These are phyloP conservation scores for Platyrinchus mystaceus DNA, from an alignment of 2,797 vertebrate genomes.

Conservation along the genomic window DNA sequence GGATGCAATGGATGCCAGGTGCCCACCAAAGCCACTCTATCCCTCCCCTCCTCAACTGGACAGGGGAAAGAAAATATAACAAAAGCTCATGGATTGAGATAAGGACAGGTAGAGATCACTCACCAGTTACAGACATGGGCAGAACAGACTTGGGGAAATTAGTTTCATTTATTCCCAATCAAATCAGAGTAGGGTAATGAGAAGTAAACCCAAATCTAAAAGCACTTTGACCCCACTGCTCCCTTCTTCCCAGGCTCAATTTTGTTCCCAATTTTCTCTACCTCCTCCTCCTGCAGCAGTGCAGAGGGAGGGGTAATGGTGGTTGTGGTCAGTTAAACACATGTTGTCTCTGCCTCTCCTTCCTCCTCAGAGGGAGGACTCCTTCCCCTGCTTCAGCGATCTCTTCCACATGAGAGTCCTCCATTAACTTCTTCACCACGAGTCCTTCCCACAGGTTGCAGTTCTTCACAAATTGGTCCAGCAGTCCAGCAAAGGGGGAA, in stretches of 20 bases:
- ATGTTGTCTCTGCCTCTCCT: fast-evolving
- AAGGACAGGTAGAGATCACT: not conserved
- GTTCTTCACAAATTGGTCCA: not conserved
- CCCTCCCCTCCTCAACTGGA: not conserved
- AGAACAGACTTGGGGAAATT: not conserved
- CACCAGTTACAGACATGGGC: not conserved
- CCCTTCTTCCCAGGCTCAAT: not conserved
- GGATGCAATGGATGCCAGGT: not conserved
- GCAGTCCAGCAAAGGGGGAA: not conserved
- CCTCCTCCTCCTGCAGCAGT: not conserved
- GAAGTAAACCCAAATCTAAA: not conserved
- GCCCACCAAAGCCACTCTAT: fast-evolving
- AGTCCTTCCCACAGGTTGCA: not conserved
- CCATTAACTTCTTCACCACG: not conserved
- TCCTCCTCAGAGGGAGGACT: not conserved
- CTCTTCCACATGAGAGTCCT: not conserved
- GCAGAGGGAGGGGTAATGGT: not conserved
- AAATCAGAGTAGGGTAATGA: not conserved
- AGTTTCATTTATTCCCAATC: not conserved
- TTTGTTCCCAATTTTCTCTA: not conserved
- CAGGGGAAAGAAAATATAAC: not conserved
- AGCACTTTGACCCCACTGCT: not conserved
- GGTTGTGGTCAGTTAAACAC: not conserved
- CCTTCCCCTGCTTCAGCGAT: not conserved
- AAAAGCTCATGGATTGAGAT: not conserved